These are phyloP conservation scores for Scylla paramamosain DNA, from an alignment of 1,140 invertebrate species.

Conservation along the genomic window DNA sequence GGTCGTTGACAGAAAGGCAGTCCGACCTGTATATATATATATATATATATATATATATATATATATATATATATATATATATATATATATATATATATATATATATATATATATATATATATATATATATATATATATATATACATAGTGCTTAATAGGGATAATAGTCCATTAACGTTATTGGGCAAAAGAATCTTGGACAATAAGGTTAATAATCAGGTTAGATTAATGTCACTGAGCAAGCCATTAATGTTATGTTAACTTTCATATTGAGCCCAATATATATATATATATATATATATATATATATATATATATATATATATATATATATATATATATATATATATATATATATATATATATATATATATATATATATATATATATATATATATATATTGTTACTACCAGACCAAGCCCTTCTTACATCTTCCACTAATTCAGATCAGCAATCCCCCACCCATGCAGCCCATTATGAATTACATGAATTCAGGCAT, in stretches of 20 bases:
- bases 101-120: constrained; percentile 49
- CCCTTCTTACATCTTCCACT: no score
- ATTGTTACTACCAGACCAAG: neutral
- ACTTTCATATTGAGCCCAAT: neutral
- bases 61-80: constrained; percentile 42
- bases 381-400: constrained; percentile 52
- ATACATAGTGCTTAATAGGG: no score
- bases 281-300: neutral
- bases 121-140: constrained; percentile 49
- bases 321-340: constrained; percentile 41
- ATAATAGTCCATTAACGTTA: no score
- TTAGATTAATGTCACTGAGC: no score
- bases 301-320: constrained; percentile 19
- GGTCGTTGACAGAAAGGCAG: no score
- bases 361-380: constrained; percentile 52
- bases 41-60: constrained; percentile 52
- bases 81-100: constrained; percentile 47
- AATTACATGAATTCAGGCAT: neutral
- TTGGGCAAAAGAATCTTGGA: no score
- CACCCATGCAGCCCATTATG: no score
- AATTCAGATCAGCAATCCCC: no score
- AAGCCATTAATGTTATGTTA: neutral
- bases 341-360: constrained; percentile 41
- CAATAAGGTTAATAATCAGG: no score
- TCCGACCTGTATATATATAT: no score